Base-by-base conservation (phyloP, 2,113 vertebrate genomes). In the Mus pahari region DNA sequence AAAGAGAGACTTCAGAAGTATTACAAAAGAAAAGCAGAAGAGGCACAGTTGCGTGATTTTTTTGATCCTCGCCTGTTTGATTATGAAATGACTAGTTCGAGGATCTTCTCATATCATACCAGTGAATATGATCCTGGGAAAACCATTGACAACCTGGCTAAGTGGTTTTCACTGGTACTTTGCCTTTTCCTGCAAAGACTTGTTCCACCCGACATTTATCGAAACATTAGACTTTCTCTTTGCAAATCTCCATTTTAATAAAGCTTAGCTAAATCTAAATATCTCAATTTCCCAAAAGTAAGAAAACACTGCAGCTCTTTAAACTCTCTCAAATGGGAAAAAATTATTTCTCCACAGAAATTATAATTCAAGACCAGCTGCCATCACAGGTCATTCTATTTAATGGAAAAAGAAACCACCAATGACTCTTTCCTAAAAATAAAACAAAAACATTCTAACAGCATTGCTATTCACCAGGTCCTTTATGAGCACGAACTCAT, bases 61-160 rank as follows among this genome's bases (percentile, higher is more conserved):
- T 92, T 73, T 14, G n/a, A 95, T 42, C 13, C 77, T 90, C 77
- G 73, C n/a, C 31, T 53, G 28, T 83, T 91, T 95, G 58, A 68
- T 50, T 91, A 83, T 8, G 71, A 79, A 39, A 60, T 58, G 73
- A 10, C 45, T 92, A 70, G 24, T 71, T 87, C 86, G 55, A 24
- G 68, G 14, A 70, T 55, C 62, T 64, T 64, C n/a, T 17, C n/a
- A 62, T 20, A 12, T 48, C 42, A 82, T 2, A 16, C 24, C 62
- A 14, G 60, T 58, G 31, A 77, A 71, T 39, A 48, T 36, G n/a
- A 82, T 62, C n/a, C 45, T 86, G 9, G 16, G 2, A 5, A 73
- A 7, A 78, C 11, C 11, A 64, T 3, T 45, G 70, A 36, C 9
- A 70, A 19, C 22, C n/a, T 64, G 20, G 39, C 39, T 60, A 71